phyloP scores from a whole-genome alignment of 2,888 invertebrate genomes.

The Platerodrilus igneus region DNA sequence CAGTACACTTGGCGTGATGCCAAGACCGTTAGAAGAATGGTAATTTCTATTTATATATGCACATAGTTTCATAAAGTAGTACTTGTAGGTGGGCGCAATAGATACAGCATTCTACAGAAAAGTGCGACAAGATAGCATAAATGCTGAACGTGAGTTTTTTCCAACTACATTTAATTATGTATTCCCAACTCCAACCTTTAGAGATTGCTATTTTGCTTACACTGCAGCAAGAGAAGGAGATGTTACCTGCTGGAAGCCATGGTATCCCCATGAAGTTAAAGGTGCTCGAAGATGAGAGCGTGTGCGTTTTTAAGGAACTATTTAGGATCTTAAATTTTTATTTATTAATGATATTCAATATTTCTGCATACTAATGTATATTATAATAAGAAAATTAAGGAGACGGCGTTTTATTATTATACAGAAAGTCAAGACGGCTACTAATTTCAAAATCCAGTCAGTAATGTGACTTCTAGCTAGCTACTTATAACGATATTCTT shows the following conservation, averaged over 20 bases:
- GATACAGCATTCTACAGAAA: constrained; percentile 31
- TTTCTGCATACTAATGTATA: no score
- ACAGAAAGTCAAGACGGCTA: no score
- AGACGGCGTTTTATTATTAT: no score
- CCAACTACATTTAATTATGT: constrained; percentile 39
- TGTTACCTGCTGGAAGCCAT: constrained; percentile 25
- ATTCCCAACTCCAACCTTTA: constrained; percentile 38
- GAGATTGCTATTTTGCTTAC: constrained; percentile 42
- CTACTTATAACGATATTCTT: no score
- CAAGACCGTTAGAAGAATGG: constrained; percentile 27
- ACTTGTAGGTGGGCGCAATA: constrained; percentile 19
- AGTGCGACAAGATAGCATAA: constrained; percentile 34
- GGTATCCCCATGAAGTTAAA: constrained; percentile 27
- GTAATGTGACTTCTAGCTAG: no score
- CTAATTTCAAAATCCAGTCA: no score
- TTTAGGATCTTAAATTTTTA: no score
- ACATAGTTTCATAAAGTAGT: constrained; percentile 6
- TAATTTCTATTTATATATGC: constrained; percentile 13
- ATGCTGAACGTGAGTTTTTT: constrained; percentile 41
- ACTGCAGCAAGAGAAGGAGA: constrained; percentile 40
- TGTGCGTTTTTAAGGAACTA: no score
- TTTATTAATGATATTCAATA: no score
- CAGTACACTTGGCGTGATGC: constrained; percentile 38
- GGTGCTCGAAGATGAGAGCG: no score
- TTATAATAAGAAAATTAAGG: no score